Evolutionary conservation across 1,140 invertebrate genomes (phyloP), one percentile per base, ranked within the genome.

Genomic region (Drosophila subobscura): DNA sequence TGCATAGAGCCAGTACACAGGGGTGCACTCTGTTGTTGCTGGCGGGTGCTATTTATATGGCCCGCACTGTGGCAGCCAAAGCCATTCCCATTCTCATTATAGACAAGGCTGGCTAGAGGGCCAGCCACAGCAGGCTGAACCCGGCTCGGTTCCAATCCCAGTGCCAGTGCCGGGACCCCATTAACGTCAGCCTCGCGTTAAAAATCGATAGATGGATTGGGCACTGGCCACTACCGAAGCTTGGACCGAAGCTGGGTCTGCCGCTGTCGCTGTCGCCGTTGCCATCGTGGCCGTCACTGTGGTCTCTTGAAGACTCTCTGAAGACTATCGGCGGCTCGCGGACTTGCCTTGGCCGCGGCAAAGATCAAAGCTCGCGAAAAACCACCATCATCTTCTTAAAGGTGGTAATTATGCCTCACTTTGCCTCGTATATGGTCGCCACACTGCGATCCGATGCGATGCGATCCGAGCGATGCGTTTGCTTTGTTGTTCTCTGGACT

Each of bases 361-460:
- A 55, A 83, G 86, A 90, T 90, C 86, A 90, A 90, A 90, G 86
- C 68, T 54, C 86, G 86, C 86, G 86, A 90, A 90, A 90, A 90
- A 79, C 86, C 86, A 90, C 81, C 86, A 90, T 90, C 86, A 89
- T 89, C 79, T 89, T 89, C 81, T 72, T 83, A 88, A 90, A 90
- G 86, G 86, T 90, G 86, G 86, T 90, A 90, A 90, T 90, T 90
- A 90, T 90, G 86, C 84, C 75, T 77, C 70, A 77, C 66, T 72
- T 68, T 72, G 72, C 52, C 52, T 51, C 58, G 50, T 54, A 73
- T 74, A 54, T 66, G 72, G 51, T 75, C 41, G 71, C 65, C 65
- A 4, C 33, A 37, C 33, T 37, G 33, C 33, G 10, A 37, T 29
- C 22, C 50, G 50, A 52, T 33, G 29, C 47, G 44, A 60, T 47